Base-by-base conservation (phyloP, 1,140 invertebrate species). In the Drosophila baimaii region DNA sequence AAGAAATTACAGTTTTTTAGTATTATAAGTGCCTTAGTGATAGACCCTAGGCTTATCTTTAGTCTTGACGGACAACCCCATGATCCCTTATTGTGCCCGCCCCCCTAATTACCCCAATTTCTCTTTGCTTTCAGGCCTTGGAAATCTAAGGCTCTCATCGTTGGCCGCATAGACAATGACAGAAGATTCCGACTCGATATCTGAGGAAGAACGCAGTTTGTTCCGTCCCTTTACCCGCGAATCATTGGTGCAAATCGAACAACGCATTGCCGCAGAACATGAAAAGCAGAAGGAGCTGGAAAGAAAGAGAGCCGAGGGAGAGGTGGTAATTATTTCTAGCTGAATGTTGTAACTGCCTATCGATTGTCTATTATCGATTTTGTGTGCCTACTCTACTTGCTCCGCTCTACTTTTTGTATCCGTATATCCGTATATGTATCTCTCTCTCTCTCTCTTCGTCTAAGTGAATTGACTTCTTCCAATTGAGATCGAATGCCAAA, bases 161-260 rank as follows among this genome's bases (percentile, higher is more conserved):
- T 91, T 92, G 91, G 91, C 91, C 90, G 89, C 90, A 92, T 94
- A 94, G 94, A 94, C 94, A 94, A 97, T 97, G 96, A 97, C 96
- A 95, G 96, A 96, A 94, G 95, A 95, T 95, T 97, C 95, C 95
- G 95, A 96, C 94, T 96, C 95, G 94, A 94, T 96, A 94, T 96
- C 96, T 95, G 96, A 96, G 95, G 96, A 97, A 96, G 96, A 97
- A 95, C 95, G 95, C 94, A 96, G 96, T 94, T 95, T 97, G 95
- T 99, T 99, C 96, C 96, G 96, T 95, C 97, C 97, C 94, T 99
- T 99, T 95, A 99, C 98, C 92, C 95, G 97, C 94, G 98, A 99
- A 94, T 98, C 98, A 93, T 94, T 98, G 93, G 95, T 96, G 93
- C 95, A 95, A 93, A 98, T 99, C 93, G 96, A 98, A 94, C 94